phyloP scores from a whole-genome alignment of 2,113 vertebrate genomes.

The Acrocephalus arundinaceus region DNA sequence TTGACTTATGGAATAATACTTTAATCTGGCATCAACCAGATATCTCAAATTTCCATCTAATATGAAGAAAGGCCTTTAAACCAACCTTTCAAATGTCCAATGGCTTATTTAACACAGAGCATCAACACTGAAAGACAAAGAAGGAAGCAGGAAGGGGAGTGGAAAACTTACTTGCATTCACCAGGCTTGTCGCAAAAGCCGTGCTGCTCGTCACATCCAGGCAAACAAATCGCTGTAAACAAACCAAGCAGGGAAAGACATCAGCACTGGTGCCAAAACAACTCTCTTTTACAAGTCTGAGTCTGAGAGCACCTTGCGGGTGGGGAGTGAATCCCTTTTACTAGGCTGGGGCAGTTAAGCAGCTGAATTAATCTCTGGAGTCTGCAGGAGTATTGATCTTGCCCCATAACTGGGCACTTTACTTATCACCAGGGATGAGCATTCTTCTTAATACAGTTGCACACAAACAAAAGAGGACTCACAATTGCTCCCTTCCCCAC shows the following conservation, averaged over 20 bases:
- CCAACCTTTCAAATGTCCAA: neutral
- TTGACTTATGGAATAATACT: neutral
- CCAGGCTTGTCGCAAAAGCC: constrained; percentile 96
- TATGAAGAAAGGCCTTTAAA: constrained; percentile 14
- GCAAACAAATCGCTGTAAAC: constrained; percentile 90
- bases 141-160: neutral
- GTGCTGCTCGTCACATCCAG: constrained; percentile 94
- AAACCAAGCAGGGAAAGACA: constrained; percentile 28
- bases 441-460: constrained; percentile 89
- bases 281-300: neutral
- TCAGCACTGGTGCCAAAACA: neutral
- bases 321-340: neutral
- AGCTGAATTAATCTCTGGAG: constrained; percentile 65
- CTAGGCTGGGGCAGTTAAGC: constrained; percentile 40
- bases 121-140: neutral
- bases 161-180: constrained; percentile 95
- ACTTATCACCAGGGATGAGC: constrained; percentile 78
- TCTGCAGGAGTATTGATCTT: constrained; percentile 59
- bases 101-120: neutral
- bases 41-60: neutral
- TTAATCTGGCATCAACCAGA: neutral
- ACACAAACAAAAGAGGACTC: constrained; percentile 87
- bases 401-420: constrained; percentile 68
- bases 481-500: constrained; percentile 78
- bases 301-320: neutral